phyloP scores from a whole-genome alignment of 1,140 invertebrate species.

The Aphidius gifuensis region DNA sequence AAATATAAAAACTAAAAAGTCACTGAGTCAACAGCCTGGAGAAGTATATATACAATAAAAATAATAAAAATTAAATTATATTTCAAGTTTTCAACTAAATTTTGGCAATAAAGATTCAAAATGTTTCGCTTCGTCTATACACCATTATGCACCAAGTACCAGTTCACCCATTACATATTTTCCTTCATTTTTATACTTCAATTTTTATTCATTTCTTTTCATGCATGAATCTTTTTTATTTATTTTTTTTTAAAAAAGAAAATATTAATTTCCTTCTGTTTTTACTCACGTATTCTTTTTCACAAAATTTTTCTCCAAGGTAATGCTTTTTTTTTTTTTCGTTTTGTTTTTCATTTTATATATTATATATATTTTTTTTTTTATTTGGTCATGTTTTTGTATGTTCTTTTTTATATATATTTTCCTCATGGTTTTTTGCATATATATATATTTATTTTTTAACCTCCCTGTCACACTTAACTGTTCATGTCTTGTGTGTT shows the following conservation, averaged over 20 bases:
- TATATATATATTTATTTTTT: background rate
- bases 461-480: background rate
- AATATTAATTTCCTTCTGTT: too few species aligned
- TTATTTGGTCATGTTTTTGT: background rate
- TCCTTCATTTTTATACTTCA: too few species aligned
- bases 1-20: constrained; percentile 12
- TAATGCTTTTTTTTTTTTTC: background rate
- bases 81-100: too few species aligned
- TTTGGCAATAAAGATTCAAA: too few species aligned
- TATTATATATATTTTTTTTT: background rate
- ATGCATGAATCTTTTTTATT: too few species aligned
- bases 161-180: too few species aligned
- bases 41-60: background rate
- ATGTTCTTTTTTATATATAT: background rate
- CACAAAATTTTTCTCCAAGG: background rate
- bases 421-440: background rate
- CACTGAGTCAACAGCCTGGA: constrained; percentile 11
- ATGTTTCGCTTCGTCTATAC: too few species aligned
- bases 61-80: too few species aligned
- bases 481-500: background rate
- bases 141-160: too few species aligned
- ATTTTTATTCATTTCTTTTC: too few species aligned
- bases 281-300: too few species aligned
- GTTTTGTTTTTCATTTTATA: background rate
- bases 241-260: too few species aligned